Evolutionary conservation across 2,888 invertebrate species (phyloP).

Genomic region (Himalopsyche japonica): DNA sequence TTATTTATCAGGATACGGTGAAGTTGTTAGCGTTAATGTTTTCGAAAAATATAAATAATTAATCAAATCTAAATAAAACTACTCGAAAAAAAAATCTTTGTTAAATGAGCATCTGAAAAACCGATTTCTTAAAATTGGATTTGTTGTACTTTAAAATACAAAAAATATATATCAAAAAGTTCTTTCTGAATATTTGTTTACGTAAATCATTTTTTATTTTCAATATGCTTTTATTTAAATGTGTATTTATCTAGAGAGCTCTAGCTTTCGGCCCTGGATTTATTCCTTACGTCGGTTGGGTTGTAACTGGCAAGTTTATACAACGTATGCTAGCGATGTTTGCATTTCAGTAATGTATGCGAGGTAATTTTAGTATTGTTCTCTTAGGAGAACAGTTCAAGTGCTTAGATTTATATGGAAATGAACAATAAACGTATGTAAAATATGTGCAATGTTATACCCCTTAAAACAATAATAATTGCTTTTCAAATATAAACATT

Average conservation of each 20-base stretch:
- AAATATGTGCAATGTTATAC: slow-evolving; percentile 23
- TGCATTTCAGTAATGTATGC: slow-evolving; percentile 37
- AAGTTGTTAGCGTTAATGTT: too few relatives aligned
- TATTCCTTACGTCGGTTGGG: slow-evolving; percentile 26
- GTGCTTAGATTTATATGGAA: slow-evolving; percentile 32
- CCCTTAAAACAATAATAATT: slow-evolving; percentile 19
- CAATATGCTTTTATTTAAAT: background rate
- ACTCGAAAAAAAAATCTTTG: too few relatives aligned
- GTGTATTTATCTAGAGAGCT: background rate
- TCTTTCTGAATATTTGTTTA: too few relatives aligned
- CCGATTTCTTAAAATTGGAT: too few relatives aligned
- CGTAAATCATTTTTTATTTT: too few relatives aligned
- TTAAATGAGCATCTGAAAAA: too few relatives aligned
- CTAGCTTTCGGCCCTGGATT: background rate
- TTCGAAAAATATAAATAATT: too few relatives aligned
- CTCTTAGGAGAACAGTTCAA: slow-evolving; percentile 29
- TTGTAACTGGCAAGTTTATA: slow-evolving; percentile 31
- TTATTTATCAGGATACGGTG: too few relatives aligned
- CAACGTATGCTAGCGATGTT: slow-evolving; percentile 32
- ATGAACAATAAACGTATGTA: slow-evolving; percentile 32
- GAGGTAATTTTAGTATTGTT: slow-evolving; percentile 40
- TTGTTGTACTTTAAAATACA: too few relatives aligned
- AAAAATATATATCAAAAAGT: too few relatives aligned
- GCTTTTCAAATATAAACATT: background rate
- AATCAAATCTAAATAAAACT: too few relatives aligned